Percentiles rank a stretch among this genome's conserved stretches.
Conservation (phyloP, 2,888 invertebrate species). For the Keiferia lycopersicella region DNA sequence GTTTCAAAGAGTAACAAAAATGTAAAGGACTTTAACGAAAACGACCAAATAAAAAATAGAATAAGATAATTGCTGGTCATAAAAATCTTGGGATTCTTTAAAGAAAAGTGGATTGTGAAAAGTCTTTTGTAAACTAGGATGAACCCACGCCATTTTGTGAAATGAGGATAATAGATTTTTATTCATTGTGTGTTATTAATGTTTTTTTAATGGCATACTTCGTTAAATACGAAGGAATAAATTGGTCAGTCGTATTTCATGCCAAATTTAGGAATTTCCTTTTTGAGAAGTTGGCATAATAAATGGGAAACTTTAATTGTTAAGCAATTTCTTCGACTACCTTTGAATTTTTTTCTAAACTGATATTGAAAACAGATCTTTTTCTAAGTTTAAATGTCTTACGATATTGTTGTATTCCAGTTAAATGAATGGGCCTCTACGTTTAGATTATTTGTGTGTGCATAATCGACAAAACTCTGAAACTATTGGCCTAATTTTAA, state of each 20-base stretch:
- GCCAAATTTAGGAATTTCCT: constrained; percentile 26
- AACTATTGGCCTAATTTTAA: too few species aligned
- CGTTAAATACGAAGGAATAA: constrained; percentile 36
- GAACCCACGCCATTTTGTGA: constrained; percentile 21
- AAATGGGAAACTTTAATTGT: constrained; percentile 14
- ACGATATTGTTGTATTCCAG: too few species aligned
- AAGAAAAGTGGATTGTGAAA: constrained; percentile 10
- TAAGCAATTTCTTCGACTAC: not conserved
- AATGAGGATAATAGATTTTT: constrained; percentile 32
- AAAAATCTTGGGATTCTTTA: not conserved
- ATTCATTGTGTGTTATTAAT: constrained; percentile 38
- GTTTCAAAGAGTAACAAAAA: constrained; percentile 44
- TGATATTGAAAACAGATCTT: too few species aligned
- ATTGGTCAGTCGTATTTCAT: constrained; percentile 33
- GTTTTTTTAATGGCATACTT: constrained; percentile 40
- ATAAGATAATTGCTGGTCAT: constrained; percentile 2
- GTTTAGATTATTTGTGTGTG: too few species aligned
- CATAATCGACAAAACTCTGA: too few species aligned
- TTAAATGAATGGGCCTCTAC: too few species aligned
- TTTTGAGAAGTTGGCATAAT: constrained; percentile 30
- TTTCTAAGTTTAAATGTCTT: too few species aligned
- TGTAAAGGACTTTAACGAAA: constrained; percentile 43
- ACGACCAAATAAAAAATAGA: constrained; percentile 44
- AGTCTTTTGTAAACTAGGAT: constrained; percentile 26
- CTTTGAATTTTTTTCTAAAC: not conserved